Base-by-base conservation (phyloP, 2,888 invertebrate genomes). In the Protonemura montana region DNA sequence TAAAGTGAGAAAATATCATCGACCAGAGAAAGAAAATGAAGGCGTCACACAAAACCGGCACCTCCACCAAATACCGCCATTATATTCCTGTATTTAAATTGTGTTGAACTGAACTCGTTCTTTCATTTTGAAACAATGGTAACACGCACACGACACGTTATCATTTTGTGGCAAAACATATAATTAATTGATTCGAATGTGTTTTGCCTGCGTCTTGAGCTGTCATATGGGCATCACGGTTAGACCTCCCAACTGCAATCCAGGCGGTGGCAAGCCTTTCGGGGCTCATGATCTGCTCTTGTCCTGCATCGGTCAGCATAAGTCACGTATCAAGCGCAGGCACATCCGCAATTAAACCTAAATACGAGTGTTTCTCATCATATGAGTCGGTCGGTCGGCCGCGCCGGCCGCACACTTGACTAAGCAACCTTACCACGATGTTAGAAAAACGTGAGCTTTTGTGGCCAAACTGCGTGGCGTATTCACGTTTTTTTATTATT, bases 371-470 rank as follows among this genome's bases (percentile, higher is more conserved):
- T 59, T 59, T 59, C 59, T 59, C 59, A 59, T 59, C 59, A 59
- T 21, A 59, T 59, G 59, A 59, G 59, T 21, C 21, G 21, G 78
- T 27, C 26, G 77, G 13, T 21, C 5, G 26, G 25, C 26, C 2
- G 78, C 82, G 82, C 25, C 41, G 16, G 42, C 26, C n/a, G 35
- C 82, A 82, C 82, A 82, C 42, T 42, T 41, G 42, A 82, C 82
- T 82, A 35, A 41, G 42, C 82, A 41, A 26, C 7, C 78, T 78
- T 28, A 28, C 26, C 78, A 78, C 78, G 78, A 78, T 28, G 78
- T 25, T 27, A 35, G 26, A 42, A 82, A 82, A 82, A 82, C 82
- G 82, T 82, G 82, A 35, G 82, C 26, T 82, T 82, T 41, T 26
- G 42, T 42, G 82, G 82, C 41, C 82, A 82, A 82, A 30, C 30